Base-by-base conservation (phyloP, 2,113 vertebrate species). In the Numenius arquata region DNA sequence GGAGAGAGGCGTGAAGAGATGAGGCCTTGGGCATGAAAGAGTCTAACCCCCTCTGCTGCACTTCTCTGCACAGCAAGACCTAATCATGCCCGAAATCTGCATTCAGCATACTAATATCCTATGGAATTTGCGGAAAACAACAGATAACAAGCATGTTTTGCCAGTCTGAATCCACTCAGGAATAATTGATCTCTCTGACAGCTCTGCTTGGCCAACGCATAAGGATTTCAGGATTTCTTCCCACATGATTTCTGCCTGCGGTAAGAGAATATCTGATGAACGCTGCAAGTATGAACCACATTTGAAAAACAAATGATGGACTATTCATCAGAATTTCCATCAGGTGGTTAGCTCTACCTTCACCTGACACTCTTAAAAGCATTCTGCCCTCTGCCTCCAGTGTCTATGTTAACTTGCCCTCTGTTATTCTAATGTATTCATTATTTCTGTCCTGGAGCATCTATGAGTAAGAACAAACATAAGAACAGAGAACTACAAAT, bases 191-290 rank as follows among this genome's bases (percentile, higher is more conserved):
- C 41, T 83, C 8, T 75, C 65, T 93, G 43, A 66, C 52, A 32
- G 43, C 63, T 86, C 89, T 82, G 25, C 66, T 68, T 72, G 27
- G 45, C 20, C 76, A 62, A 62, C 85, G 38, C 43, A 36, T 15
- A 80, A 90, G 65, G 45, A 85, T 90, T 88, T 88, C 50, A 88
- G 32, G 59, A 52, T 79, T 83, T 73, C 80, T 95, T 92, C 50
- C 65, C 76, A 3, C 12, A 6, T n/a, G n/a, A 80, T 59, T 89
- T 86, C 52, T 92, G 47, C 47, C 73, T 68, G 56, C 47, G 63
- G 52, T 43, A 77, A 74, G 32, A 85, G 75, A 88, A 27, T 65
- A 43, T 73, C 67, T 88, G 67, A 85, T 58, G 50, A 86, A 81
- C 26, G 47, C 66, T 78, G 29, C 40, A 63, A 67, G 30, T 56